Evolutionary conservation across 37 sponge, comb jelly and placozoan genomes (phyloP), one percentile per base, ranked within the genome.

Genomic region (Bolinopsis microptera): DNA sequence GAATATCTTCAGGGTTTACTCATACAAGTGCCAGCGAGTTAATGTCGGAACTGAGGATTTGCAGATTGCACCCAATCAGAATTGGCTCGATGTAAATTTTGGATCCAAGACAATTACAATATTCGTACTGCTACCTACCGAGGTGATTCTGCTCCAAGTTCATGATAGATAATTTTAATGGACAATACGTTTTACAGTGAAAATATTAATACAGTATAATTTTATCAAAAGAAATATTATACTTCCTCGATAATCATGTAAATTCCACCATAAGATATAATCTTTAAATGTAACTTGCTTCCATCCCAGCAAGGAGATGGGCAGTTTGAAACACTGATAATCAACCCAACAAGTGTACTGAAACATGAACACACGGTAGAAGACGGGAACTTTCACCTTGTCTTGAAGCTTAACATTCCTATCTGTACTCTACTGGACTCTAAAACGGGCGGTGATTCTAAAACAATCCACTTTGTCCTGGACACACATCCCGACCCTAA

Each of bases 1-100:
- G 35, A 2, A 18, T 30, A 18, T 30, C 37, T 30, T 21, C 48
- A 86, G 90, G 90, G 90, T 86, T 1, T 86, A 86, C 35, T 86
- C 90, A 16, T 86, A n/a, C 90, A 86, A 86, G 61, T 86, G 90
- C 36, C 24, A 28, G 1, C 41, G 90, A 39, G 61, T 86, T 0
- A 41, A 34, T 86, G 31, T 41, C 3, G 61, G 61, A 38, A 32
- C 32, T 77, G 26, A 0, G 0, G 90, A 86, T 39, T 30, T 86
- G 5, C 8, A 86, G 2, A 86, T 86, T n/a, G 48, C 90, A 16
- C 30, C 41, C 3, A 24, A 86, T 27, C 90, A 86, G 61, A 39
- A 39, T 25, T 86, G 90, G 90, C 36, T 86, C 27, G 90, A 86
- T 26, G 30, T 86, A 16, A 86, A 86, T 48, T 86, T 86, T 23